Conservation (phyloP, 2,113 vertebrate species). For the Coracopsis vasa region DNA sequence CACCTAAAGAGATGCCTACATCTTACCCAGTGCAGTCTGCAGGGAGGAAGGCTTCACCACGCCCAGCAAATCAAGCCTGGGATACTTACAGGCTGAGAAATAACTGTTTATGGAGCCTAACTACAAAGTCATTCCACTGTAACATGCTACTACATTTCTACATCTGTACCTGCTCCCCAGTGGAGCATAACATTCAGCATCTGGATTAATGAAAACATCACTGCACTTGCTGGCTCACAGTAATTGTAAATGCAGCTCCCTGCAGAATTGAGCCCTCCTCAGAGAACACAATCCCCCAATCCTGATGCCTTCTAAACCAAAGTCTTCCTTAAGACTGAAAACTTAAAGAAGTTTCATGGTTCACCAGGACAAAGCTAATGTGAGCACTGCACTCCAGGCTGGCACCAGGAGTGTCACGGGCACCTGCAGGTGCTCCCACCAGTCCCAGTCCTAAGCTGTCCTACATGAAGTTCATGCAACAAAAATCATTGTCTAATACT, state of each 20-base stretch:
- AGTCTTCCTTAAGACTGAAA: neutral
- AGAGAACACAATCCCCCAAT: neutral
- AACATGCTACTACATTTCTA: neutral
- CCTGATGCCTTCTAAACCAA: neutral
- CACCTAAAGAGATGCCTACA: fast-evolving
- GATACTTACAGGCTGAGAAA: neutral
- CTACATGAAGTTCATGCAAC: neutral
- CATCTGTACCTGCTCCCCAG: neutral
- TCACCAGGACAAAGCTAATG: neutral
- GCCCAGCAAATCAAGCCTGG: neutral
- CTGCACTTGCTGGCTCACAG: neutral
- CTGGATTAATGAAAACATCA: neutral
- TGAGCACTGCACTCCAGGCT: neutral
- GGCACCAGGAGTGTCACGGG: neutral
- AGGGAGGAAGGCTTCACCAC: neutral
- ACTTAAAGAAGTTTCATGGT: neutral
- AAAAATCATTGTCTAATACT: neutral
- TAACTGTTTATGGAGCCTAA: neutral
- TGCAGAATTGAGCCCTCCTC: too few relatives aligned
- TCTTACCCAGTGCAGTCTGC: neutral
- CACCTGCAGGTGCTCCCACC: neutral
- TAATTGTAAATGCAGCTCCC: neutral
- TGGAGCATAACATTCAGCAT: neutral
- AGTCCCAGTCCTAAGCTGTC: neutral
- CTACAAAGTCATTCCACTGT: neutral